Conservation (phyloP, 2,888 invertebrate genomes). For the Cryptosula pallasiana region DNA sequence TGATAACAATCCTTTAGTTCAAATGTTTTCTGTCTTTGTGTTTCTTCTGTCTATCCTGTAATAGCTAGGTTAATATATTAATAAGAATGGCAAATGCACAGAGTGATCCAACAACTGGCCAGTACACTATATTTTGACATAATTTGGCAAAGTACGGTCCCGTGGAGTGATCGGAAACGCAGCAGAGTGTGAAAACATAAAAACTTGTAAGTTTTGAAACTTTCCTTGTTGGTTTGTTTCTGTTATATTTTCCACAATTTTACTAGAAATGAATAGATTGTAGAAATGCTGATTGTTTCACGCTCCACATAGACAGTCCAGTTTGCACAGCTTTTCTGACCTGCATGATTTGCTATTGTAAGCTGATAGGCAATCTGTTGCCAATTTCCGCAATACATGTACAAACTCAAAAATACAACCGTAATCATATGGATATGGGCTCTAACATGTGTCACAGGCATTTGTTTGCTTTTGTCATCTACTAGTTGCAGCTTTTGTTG, state of each 20-base stretch:
- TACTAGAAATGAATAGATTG: no score
- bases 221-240: not conserved
- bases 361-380: not conserved
- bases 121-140: no score
- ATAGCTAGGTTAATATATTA: not conserved
- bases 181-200: no score
- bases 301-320: not conserved
- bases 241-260: not conserved
- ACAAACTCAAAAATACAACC: no score
- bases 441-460: no score
- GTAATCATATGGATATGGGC: no score
- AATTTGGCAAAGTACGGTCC: constrained; percentile 7
- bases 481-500: no score
- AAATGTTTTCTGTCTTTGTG: constrained; percentile 24
- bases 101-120: not conserved
- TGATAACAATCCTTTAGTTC: constrained; percentile 21
- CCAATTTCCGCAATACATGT: not conserved
- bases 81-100: not conserved
- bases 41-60: constrained; percentile 21
- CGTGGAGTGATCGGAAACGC: constrained; percentile 11
- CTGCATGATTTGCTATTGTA: not conserved
- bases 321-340: not conserved
- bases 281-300: not conserved
- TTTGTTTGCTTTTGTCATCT: no score
- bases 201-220: no score